Conservation (phyloP, 2,113 vertebrate genomes). For the Hemiscyllium ocellatum region DNA sequence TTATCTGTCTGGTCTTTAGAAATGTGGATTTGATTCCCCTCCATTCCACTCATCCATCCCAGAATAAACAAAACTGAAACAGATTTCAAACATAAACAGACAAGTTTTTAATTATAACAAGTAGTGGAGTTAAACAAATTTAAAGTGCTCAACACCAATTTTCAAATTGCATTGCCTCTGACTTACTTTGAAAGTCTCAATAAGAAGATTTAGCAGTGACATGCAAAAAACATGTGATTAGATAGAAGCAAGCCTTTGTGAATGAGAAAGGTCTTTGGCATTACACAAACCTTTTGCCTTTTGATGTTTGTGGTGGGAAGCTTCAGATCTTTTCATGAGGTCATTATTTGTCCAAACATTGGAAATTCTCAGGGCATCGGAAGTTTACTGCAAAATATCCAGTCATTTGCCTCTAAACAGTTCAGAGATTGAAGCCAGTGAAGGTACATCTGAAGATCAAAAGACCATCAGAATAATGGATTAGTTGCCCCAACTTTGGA, state of each 20-base stretch:
- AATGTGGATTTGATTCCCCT: background rate
- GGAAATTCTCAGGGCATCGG: background rate
- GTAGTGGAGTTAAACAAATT: background rate
- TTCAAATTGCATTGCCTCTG: background rate
- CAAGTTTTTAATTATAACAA: background rate
- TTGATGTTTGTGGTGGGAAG: background rate
- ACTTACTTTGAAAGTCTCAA: background rate
- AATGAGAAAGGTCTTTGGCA: too few species aligned
- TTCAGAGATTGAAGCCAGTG: background rate
- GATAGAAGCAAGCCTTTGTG: background rate
- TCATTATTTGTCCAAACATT: background rate
- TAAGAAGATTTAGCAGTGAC: background rate
- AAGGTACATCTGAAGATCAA: background rate
- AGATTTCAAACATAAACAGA: background rate
- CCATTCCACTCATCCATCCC: background rate
- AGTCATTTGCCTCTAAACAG: background rate
- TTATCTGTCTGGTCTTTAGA: background rate
- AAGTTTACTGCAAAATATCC: background rate
- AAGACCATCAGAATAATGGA: background rate
- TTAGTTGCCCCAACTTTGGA: background rate
- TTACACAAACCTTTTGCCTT: background rate
- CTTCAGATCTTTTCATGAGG: background rate
- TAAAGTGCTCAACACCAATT: background rate
- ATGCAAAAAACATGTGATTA: background rate
- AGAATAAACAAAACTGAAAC: background rate